These are phyloP conservation scores for Steatornis caripensis DNA, from an alignment of 2,113 vertebrate genomes.

Conservation along the genomic window DNA sequence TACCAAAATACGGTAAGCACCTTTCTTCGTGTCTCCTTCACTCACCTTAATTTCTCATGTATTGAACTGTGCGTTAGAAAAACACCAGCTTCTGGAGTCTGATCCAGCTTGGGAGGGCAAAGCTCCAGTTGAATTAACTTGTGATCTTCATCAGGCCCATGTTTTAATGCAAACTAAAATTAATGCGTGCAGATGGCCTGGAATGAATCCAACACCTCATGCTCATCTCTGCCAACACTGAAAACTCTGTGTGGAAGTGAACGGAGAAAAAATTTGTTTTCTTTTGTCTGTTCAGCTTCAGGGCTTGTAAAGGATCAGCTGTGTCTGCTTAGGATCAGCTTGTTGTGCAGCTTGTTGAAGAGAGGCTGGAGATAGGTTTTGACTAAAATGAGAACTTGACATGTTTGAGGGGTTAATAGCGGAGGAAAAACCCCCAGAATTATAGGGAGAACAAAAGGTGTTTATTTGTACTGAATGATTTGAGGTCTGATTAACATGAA, in stretches of 20 bases:
- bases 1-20: constrained; percentile 84
- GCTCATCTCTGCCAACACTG: neutral
- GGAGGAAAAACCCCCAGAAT: neutral
- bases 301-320: neutral
- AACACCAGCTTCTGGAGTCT: neutral
- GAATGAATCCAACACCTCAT: neutral
- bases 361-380: neutral
- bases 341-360: neutral
- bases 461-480: neutral
- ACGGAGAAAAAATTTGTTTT: neutral
- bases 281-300: neutral
- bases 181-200: neutral
- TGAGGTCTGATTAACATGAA: neutral
- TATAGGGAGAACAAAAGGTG: neutral
- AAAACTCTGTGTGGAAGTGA: neutral
- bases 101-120: neutral
- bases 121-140: neutral
- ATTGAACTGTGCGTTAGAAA: neutral
- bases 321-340: neutral
- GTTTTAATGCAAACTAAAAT: neutral
- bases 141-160: neutral
- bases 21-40: neutral
- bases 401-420: neutral
- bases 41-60: neutral
- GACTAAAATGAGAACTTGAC: neutral